Evolutionary conservation across 2,888 invertebrate genomes (phyloP).

Genomic region (Campoletis raptor): DNA sequence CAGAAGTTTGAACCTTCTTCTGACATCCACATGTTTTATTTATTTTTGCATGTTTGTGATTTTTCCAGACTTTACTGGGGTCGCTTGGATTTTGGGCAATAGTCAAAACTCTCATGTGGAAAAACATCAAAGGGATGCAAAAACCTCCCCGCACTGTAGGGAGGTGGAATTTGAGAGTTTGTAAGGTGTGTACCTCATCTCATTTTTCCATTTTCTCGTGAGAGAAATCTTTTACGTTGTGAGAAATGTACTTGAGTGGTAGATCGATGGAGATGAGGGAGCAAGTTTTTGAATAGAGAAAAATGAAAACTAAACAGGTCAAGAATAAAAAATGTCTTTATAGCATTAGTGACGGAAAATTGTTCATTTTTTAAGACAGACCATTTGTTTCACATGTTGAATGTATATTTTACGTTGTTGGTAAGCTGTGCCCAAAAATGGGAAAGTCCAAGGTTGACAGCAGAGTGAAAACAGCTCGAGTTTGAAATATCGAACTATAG

Average conservation of each 20-base stretch:
- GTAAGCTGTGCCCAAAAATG: constrained; percentile 41
- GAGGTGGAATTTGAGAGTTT: constrained; percentile 30
- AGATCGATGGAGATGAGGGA: constrained; percentile 15
- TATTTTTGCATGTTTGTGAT: constrained; percentile 71
- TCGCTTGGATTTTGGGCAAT: constrained; percentile 52
- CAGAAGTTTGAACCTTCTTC: constrained; percentile 68
- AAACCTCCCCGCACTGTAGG: constrained; percentile 41
- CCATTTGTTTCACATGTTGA: constrained; percentile 7
- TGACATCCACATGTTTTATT: no score
- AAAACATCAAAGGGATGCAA: constrained; percentile 70
- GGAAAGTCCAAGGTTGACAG: constrained; percentile 55
- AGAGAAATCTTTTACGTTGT: constrained; percentile 50
- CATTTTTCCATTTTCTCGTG: constrained; percentile 20
- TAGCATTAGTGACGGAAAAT: constrained; percentile 53
- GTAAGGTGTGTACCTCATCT: constrained; percentile 19
- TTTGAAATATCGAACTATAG: constrained; percentile 74
- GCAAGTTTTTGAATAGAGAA: constrained; percentile 27
- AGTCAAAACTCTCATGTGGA: constrained; percentile 62
- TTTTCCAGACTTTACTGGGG: neutral
- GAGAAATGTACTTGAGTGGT: constrained; percentile 59
- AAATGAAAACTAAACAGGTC: neutral
- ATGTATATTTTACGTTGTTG: neutral
- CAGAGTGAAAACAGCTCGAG: constrained; percentile 56
- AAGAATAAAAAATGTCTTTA: constrained; percentile 26
- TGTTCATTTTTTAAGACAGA: constrained; percentile 30